Base-by-base conservation (phyloP, 2,113 vertebrate species). In the Notothenia rossii region DNA sequence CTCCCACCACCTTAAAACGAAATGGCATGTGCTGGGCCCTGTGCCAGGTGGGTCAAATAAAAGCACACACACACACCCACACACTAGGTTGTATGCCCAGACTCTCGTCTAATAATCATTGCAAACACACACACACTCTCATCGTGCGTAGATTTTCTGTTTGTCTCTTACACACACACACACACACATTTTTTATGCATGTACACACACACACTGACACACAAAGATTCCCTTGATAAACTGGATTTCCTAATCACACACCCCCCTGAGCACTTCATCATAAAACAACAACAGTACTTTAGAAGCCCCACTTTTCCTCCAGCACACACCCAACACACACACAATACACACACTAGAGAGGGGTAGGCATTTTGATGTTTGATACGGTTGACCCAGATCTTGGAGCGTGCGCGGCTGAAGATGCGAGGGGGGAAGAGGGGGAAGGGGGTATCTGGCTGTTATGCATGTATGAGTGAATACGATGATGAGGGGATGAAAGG, bases 361-460 rank as follows among this genome's bases (percentile, higher is more conserved):
- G 68, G 62, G 75, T 18, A 50, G 72, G 62, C 49, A 0, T 67
- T 87, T 82, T 80, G 80, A 90, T 64, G 80, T 91, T 83, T 89
- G 85, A 93, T 91, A 91, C 64, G 82, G 86, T 85, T 95, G 94
- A 94, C 94, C 94, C 90, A 95, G 92, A 95, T 95, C 90, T 92
- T 75, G 77, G 79, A 88, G 72, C 49, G 69, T 81, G 76, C 67
- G 45, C 56, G 33, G 55, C 65, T 78, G 71, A 72, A 70, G 72
- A 79, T 82, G 75, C 20, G 1, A 53, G 8, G 36, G 29, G 46
- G 20, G 67, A 51, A 2, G 75, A 33, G 77, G 45, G 51, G 4
- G 43, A 59, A 10, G 17, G n/a, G 8, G 29, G 11, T 75, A 73
- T 81, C 50, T 63, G 80, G 33, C 53, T 66, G 65, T 86, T 86